Evolutionary conservation across 2,113 vertebrate genomes (phyloP).

Genomic region (Dermatemys mawii): DNA sequence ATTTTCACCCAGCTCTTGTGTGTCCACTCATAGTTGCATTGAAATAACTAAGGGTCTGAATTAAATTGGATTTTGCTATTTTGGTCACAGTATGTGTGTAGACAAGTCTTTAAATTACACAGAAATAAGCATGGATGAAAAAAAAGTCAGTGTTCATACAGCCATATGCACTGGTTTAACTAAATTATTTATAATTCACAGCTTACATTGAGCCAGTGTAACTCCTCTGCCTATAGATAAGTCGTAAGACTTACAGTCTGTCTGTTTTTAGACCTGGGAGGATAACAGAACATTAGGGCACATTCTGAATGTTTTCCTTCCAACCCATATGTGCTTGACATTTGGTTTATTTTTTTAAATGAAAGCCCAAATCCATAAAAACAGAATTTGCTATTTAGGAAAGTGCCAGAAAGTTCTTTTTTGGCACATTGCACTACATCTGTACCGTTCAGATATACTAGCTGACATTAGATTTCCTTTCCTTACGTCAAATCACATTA

Average conservation of each 20-base stretch:
- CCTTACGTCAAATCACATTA: neutral
- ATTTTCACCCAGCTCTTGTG: neutral
- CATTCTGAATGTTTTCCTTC: neutral
- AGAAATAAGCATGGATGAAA: neutral
- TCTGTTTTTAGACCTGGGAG: neutral
- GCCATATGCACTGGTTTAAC: too few relatives aligned
- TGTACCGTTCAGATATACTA: neutral
- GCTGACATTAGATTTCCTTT: neutral
- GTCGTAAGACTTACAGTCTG: neutral
- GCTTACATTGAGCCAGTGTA: neutral
- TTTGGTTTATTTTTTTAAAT: neutral
- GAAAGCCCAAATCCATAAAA: neutral
- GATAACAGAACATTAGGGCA: neutral
- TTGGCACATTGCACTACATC: neutral
- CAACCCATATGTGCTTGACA: neutral
- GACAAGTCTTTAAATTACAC: neutral
- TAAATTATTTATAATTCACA: neutral
- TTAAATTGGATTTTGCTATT: too few relatives aligned
- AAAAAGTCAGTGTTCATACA: neutral
- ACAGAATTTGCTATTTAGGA: neutral
- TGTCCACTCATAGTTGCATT: neutral
- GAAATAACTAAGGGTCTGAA: neutral
- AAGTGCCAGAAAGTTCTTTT: neutral
- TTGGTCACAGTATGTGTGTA: too few relatives aligned
- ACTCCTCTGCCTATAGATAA: neutral